Evolutionary conservation across 2,888 invertebrate genomes (phyloP).

Genomic region (Scaptomyza flava): DNA sequence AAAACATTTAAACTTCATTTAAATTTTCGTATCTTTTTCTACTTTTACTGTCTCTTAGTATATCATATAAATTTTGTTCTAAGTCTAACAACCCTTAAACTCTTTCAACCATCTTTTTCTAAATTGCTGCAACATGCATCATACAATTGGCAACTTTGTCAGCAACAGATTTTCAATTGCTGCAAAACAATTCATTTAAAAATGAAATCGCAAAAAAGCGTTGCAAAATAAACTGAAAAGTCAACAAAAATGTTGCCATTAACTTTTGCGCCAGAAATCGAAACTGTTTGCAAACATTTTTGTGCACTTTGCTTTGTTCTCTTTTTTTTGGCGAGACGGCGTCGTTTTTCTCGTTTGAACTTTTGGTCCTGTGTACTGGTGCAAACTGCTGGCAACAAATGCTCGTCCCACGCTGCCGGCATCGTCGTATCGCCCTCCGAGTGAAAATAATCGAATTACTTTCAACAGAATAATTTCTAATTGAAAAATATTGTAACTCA

Average conservation of each 20-base stretch:
- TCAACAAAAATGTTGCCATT: constrained; percentile 71
- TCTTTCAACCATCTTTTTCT: neutral
- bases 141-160: constrained; percentile 62
- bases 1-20: no score
- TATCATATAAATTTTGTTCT: neutral
- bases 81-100: neutral
- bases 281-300: constrained; percentile 77
- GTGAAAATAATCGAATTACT: constrained; percentile 85
- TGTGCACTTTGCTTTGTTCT: constrained; percentile 50
- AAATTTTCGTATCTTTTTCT: no score
- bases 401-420: constrained; percentile 52
- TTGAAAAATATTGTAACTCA: constrained; percentile 85
- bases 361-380: constrained; percentile 14
- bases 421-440: constrained; percentile 75
- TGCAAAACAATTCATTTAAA: constrained; percentile 54
- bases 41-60: no score
- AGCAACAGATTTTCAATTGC: constrained; percentile 73
- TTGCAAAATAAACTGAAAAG: constrained; percentile 73
- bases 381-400: constrained; percentile 33
- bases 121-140: constrained; percentile 35
- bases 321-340: constrained; percentile 45
- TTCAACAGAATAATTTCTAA: constrained; percentile 85
- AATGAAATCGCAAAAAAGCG: constrained; percentile 26
- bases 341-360: constrained; percentile 23
- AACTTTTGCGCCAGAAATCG: constrained; percentile 67